Conservation (phyloP, 2,797 vertebrate species). For the Clarias fuscus region DNA sequence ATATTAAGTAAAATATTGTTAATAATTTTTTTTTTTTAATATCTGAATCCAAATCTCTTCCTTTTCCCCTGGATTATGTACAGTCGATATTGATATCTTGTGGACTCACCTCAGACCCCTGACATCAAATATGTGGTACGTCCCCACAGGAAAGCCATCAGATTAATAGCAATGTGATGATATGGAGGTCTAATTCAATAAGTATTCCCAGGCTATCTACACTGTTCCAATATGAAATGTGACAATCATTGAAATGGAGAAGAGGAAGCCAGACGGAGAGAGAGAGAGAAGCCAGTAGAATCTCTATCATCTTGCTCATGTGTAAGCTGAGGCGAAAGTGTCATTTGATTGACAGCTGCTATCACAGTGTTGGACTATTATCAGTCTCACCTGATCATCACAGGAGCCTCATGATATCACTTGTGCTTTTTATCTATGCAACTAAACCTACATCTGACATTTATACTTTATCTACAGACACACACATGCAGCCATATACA, state of each 20-base stretch:
- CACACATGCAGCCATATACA: slow-evolving; percentile 27
- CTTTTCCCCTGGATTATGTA: slow-evolving; percentile 13
- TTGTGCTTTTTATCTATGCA: slow-evolving; percentile 47
- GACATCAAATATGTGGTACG: slow-evolving; percentile 34
- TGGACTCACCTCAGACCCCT: slow-evolving; percentile 36
- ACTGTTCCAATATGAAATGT: slow-evolving; percentile 38
- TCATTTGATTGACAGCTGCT: slow-evolving; percentile 55
- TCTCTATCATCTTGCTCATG: slow-evolving; percentile 34
- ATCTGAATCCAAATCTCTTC: not conserved
- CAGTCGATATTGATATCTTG: slow-evolving; percentile 27
- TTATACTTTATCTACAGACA: slow-evolving; percentile 41
- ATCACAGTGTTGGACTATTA: slow-evolving; percentile 44
- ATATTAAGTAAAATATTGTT: not conserved
- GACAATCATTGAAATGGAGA: slow-evolving; percentile 45
- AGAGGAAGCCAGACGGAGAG: slow-evolving; percentile 24
- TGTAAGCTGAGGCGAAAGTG: slow-evolving; percentile 27
- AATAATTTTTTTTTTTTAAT: not conserved
- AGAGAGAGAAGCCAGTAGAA: slow-evolving; percentile 4
- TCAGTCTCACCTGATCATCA: slow-evolving; percentile 50
- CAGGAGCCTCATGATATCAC: slow-evolving; percentile 46
- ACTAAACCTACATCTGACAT: slow-evolving; percentile 48
- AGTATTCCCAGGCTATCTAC: slow-evolving; percentile 44
- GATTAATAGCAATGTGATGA: slow-evolving; percentile 48
- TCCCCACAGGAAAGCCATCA: slow-evolving; percentile 39
- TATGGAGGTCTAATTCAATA: slow-evolving; percentile 45